Percentiles rank a stretch among this genome's conserved stretches.
Conservation (phyloP, 2,888 invertebrate genomes). For the Copidosoma aretas region DNA sequence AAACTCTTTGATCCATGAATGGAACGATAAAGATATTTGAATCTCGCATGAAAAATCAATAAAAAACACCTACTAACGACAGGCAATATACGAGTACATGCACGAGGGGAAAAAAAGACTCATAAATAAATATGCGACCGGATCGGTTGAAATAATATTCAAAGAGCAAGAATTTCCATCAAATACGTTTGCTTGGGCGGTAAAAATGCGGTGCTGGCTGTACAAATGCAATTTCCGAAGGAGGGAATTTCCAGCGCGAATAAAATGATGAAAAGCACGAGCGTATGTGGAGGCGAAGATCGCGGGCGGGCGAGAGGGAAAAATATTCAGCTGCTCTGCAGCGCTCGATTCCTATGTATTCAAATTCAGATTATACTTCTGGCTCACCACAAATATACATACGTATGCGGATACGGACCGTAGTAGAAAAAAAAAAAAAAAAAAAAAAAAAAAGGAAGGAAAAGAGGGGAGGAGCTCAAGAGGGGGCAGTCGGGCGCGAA, state of each 20-base stretch:
- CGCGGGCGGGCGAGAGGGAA: background rate
- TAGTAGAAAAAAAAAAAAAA: background rate
- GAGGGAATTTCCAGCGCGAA: slow-evolving; percentile 2
- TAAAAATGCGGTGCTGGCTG: background rate
- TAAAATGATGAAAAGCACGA: slow-evolving; percentile 16
- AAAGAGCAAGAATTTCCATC: slow-evolving; percentile 5
- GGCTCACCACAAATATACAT: slow-evolving; percentile 11
- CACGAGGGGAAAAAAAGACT: too few relatives aligned
- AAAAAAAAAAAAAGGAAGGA: slow-evolving; percentile 7
- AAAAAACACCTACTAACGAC: background rate
- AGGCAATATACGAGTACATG: too few relatives aligned
- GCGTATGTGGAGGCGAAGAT: slow-evolving; percentile 3
- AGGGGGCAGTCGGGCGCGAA: slow-evolving; percentile 1
- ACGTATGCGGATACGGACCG: background rate
- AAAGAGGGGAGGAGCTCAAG: background rate
- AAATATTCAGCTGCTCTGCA: slow-evolving; percentile 16
- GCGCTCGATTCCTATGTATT: slow-evolving; percentile 13
- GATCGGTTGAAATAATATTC: slow-evolving; percentile 11
- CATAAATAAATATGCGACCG: background rate
- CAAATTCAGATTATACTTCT: slow-evolving; percentile 10
- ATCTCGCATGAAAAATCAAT: background rate
- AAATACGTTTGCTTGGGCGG: background rate
- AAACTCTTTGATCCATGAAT: background rate
- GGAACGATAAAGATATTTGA: background rate
- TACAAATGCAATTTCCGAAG: slow-evolving; percentile 10